Evolutionary conservation across 2,888 invertebrate species (phyloP).

Genomic region (Meliscaeva auricollis): DNA sequence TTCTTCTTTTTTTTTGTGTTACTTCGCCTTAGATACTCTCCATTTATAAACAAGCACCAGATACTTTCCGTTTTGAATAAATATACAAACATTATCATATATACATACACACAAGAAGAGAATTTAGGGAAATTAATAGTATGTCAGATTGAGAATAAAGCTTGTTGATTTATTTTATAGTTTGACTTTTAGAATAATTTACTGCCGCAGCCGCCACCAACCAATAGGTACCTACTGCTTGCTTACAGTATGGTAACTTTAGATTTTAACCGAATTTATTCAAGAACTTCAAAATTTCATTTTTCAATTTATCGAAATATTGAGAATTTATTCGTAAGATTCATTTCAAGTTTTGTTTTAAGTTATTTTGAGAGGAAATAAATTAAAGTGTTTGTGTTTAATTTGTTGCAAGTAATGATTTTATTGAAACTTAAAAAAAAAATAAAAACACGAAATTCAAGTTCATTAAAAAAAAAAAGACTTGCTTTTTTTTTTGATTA

Average conservation of each 20-base stretch:
- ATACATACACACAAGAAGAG: conserved; percentile 14
- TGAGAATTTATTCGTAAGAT: too few relatives aligned
- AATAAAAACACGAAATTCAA: too few relatives aligned
- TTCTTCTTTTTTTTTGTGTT: conserved; percentile 22
- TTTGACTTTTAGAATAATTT: conserved; percentile 46
- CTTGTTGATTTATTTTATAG: conserved; percentile 55
- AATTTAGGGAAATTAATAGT: conserved; percentile 60
- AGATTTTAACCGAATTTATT: conserved; percentile 5
- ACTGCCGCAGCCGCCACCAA: too few relatives aligned
- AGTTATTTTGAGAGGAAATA: too few relatives aligned
- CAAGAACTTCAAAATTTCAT: conserved; percentile 6
- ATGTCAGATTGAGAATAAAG: conserved; percentile 24
- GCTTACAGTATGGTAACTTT: neutral
- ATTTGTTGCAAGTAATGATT: too few relatives aligned
- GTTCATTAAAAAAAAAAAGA: too few relatives aligned
- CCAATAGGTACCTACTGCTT: too few relatives aligned
- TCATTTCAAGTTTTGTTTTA: too few relatives aligned
- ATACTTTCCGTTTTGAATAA: conserved; percentile 10
- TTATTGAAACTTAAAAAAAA: too few relatives aligned
- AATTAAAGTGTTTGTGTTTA: too few relatives aligned
- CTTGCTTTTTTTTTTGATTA: too few relatives aligned
- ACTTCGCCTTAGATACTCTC: conserved; percentile 21
- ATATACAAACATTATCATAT: conserved; percentile 23
- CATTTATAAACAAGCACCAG: conserved; percentile 14
- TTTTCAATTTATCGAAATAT: too few relatives aligned